Evolutionary conservation across 2,888 invertebrate species (phyloP).

Genomic region (Papilio gigon): DNA sequence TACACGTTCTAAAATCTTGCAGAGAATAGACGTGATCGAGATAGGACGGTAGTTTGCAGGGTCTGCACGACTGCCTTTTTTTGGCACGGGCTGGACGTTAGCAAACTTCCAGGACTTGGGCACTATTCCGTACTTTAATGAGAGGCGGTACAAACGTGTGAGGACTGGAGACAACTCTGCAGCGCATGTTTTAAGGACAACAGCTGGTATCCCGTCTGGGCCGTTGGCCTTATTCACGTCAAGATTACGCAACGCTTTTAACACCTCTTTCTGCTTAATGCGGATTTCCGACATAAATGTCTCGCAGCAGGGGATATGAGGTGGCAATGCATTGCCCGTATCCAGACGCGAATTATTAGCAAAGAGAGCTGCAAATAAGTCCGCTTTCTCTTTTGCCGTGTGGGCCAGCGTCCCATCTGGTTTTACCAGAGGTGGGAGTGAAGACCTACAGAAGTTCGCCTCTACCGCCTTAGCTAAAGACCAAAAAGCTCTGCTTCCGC

Average conservation of each 20-base stretch:
- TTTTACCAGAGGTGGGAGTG: not conserved
- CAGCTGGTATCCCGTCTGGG: conserved; percentile 37
- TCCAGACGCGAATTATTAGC: too few relatives aligned
- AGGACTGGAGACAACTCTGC: conserved; percentile 37
- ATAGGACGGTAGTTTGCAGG: not conserved
- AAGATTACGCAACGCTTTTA: conserved; percentile 6
- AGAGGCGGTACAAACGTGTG: conserved; percentile 37
- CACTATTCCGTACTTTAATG: conserved; percentile 19
- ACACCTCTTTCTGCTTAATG: conserved; percentile 22
- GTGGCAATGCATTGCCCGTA: not conserved
- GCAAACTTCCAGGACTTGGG: conserved; percentile 39
- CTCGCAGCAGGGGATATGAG: not conserved
- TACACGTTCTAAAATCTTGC: conserved; percentile 40
- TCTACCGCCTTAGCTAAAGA: not conserved
- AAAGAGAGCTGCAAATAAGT: too few relatives aligned
- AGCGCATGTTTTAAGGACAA: conserved; percentile 33
- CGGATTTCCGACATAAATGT: not conserved
- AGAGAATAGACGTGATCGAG: not conserved
- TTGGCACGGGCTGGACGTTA: conserved; percentile 36
- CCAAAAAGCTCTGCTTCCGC: not conserved
- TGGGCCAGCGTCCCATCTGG: not conserved
- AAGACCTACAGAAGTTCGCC: not conserved
- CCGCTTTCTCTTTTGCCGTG: not conserved
- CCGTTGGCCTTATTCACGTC: conserved; percentile 41
- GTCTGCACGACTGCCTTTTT: conserved; percentile 32